Conservation (phyloP, 2,888 invertebrate genomes). For the Metallyticus violacea region DNA sequence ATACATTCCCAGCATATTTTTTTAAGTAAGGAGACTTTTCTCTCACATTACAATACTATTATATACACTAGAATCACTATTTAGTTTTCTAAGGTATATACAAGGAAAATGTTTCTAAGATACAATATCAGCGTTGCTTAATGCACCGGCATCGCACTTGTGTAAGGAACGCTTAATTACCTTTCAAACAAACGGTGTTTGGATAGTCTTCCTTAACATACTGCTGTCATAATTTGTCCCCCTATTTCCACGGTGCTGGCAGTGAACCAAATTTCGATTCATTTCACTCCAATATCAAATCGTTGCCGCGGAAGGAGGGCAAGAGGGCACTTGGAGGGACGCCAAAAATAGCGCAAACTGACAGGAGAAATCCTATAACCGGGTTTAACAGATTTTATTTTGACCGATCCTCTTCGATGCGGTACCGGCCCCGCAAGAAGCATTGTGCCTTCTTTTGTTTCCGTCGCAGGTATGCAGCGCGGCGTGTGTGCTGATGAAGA, state of each 20-base stretch:
- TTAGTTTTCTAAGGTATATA: too few species aligned
- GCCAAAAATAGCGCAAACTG: neutral
- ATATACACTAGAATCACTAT: too few species aligned
- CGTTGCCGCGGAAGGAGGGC: neutral
- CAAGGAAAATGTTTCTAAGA: too few species aligned
- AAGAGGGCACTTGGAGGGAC: neutral
- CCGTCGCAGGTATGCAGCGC: neutral
- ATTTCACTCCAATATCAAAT: neutral
- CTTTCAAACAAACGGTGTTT: neutral
- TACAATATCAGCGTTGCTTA: neutral
- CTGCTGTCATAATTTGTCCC: neutral
- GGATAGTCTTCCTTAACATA: neutral
- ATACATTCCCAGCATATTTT: too few species aligned
- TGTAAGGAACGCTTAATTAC: neutral
- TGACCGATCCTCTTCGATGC: neutral
- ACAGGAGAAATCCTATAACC: neutral
- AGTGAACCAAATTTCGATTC: neutral
- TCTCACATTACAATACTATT: too few species aligned
- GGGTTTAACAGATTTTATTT: neutral
- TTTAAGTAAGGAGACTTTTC: too few species aligned
- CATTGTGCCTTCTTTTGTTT: neutral
- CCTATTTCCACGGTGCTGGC: neutral
- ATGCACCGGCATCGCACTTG: too few species aligned
- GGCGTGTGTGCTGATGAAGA: neutral
- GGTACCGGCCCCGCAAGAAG: neutral